Conservation (phyloP, 2,113 vertebrate genomes). For the Anhinga anhinga region DNA sequence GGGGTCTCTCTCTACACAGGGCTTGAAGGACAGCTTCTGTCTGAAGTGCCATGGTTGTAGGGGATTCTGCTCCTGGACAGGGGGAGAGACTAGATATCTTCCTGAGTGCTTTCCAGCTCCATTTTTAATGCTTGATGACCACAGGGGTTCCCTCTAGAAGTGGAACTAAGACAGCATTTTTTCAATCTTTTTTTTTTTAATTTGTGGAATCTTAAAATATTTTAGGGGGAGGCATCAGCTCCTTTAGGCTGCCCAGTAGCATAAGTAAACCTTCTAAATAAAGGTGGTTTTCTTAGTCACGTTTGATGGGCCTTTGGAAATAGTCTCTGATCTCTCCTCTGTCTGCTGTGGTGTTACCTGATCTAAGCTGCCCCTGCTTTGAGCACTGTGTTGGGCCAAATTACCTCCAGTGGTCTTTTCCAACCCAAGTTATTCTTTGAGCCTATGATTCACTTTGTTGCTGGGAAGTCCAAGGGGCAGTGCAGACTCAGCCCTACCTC, state of each 20-base stretch:
- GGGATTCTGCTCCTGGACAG: neutral
- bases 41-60: neutral
- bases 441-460: neutral
- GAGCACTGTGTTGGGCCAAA: neutral
- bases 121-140: neutral
- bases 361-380: neutral
- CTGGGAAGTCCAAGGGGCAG: neutral
- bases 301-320: neutral
- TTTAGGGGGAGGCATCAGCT: neutral
- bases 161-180: neutral
- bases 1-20: neutral
- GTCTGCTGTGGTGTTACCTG: neutral
- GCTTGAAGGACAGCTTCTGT: neutral
- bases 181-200: neutral
- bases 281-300: neutral
- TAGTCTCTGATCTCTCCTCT: neutral
- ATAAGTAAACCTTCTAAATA: neutral
- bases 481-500: neutral
- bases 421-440: neutral
- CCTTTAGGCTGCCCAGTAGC: neutral
- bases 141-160: neutral
- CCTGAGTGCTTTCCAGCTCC: neutral
- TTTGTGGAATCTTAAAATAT: neutral
- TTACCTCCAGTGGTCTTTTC: neutral
- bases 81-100: neutral